phyloP scores from a whole-genome alignment of 2,888 invertebrate species.

The Hypsopygia costalis region DNA sequence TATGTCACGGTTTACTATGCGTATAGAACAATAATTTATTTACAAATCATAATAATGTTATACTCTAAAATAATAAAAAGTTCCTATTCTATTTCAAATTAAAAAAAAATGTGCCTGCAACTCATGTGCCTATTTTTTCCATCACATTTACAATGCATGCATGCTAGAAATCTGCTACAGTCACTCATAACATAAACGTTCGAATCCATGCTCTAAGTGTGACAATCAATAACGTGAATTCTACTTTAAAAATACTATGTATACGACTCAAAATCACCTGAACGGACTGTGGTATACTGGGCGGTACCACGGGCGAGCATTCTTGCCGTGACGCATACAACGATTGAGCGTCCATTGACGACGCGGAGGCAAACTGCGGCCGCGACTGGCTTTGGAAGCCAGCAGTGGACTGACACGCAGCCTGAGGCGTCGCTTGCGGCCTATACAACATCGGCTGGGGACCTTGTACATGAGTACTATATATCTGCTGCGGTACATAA shows the following conservation, averaged over 20 bases:
- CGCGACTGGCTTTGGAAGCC: slow-evolving; percentile 25
- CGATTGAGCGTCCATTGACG: slow-evolving; percentile 35
- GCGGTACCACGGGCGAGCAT: slow-evolving; percentile 36
- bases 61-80: too few species aligned
- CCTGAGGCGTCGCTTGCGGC: slow-evolving; percentile 43
- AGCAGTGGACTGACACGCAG: slow-evolving; percentile 35
- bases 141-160: neutral
- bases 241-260: neutral
- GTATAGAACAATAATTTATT: too few species aligned
- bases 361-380: slow-evolving; percentile 38
- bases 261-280: slow-evolving; percentile 37
- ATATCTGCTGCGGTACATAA: slow-evolving; percentile 37
- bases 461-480: slow-evolving; percentile 39
- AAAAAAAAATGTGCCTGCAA: neutral
- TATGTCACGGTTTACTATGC: neutral
- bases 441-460: slow-evolving; percentile 54
- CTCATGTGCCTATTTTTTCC: neutral
- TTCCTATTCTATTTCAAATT: too few species aligned
- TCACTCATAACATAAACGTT: neutral
- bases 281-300: slow-evolving; percentile 22
- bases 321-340: slow-evolving; percentile 51
- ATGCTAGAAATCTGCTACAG: neutral
- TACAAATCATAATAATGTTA: too few species aligned
- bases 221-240: neutral
- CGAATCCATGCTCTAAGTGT: neutral